Conservation (phyloP, 2,888 invertebrate genomes). For the Pteria penguin region DNA sequence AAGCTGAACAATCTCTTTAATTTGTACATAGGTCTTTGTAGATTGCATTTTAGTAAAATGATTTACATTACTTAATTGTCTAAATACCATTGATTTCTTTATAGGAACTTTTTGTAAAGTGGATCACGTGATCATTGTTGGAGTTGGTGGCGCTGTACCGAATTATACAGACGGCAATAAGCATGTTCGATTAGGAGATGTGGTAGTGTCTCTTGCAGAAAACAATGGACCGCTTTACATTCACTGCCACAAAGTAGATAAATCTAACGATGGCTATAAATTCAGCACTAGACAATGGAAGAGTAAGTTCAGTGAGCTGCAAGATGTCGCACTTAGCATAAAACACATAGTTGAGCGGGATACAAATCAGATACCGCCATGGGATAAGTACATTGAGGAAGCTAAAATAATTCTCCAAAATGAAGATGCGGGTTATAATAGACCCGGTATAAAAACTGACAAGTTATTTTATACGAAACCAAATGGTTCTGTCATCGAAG, state of each 20-base stretch:
- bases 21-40: too few relatives aligned
- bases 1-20: too few relatives aligned
- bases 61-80: too few relatives aligned
- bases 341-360: conserved; percentile 54
- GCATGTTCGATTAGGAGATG: conserved; percentile 90
- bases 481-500: conserved; percentile 57
- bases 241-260: conserved; percentile 85
- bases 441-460: conserved; percentile 70
- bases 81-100: too few relatives aligned
- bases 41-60: too few relatives aligned
- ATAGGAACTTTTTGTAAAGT: conserved; percentile 93
- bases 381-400: conserved; percentile 89
- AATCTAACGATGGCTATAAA: conserved; percentile 64
- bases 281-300: conserved; percentile 67
- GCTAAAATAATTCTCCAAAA: conserved; percentile 84
- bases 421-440: conserved; percentile 77
- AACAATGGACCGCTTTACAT: conserved; percentile 84
- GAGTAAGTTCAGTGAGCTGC: conserved; percentile 59
- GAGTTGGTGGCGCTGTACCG: conserved; percentile 97
- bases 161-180: conserved; percentile 96
- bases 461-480: conserved; percentile 62
- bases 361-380: conserved; percentile 82
- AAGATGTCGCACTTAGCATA: conserved; percentile 57
- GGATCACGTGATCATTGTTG: conserved; percentile 96
- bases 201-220: conserved; percentile 75